Percentiles rank a stretch among this genome's conserved stretches.
These are phyloP conservation scores for Synchiropus splendidus DNA, from an alignment of 2,113 vertebrate genomes.

Conservation along the genomic window DNA sequence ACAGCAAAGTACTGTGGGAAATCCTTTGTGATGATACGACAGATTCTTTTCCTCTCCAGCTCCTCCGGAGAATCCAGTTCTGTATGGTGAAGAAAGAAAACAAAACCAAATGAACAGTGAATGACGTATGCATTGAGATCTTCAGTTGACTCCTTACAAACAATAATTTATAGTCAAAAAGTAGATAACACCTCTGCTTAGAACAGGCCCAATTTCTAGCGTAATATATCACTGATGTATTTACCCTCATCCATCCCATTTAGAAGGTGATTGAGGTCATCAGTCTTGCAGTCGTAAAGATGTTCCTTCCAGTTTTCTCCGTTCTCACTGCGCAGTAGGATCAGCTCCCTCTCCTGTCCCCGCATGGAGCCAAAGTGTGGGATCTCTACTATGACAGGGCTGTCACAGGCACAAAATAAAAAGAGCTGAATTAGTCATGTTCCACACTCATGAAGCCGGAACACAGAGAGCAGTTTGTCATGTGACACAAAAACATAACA, in stretches of 20 bases:
- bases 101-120: too few relatives aligned
- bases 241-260: conserved; percentile 99
- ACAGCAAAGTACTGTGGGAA: conserved; percentile 98
- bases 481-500: not conserved
- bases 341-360: conserved; percentile 89
- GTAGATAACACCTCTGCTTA: too few relatives aligned
- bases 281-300: conserved; percentile 83
- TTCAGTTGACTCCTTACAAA: too few relatives aligned
- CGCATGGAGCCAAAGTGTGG: conserved; percentile 97
- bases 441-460: not conserved
- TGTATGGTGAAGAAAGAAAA: conserved; percentile 31
- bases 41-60: conserved; percentile 91
- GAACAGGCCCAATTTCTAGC: too few relatives aligned
- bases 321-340: conserved; percentile 92
- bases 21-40: conserved; percentile 91
- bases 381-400: conserved; percentile 97
- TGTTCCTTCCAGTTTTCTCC: conserved; percentile 96
- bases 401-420: conserved; percentile 57
- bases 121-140: too few relatives aligned
- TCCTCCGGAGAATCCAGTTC: conserved; percentile 86
- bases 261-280: conserved; percentile 83
- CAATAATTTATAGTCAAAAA: too few relatives aligned
- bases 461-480: not conserved
- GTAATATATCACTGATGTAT: too few relatives aligned
- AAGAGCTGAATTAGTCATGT: conserved; percentile 5